Conservation (phyloP, 2,888 invertebrate genomes). For the Netelia melanura region DNA sequence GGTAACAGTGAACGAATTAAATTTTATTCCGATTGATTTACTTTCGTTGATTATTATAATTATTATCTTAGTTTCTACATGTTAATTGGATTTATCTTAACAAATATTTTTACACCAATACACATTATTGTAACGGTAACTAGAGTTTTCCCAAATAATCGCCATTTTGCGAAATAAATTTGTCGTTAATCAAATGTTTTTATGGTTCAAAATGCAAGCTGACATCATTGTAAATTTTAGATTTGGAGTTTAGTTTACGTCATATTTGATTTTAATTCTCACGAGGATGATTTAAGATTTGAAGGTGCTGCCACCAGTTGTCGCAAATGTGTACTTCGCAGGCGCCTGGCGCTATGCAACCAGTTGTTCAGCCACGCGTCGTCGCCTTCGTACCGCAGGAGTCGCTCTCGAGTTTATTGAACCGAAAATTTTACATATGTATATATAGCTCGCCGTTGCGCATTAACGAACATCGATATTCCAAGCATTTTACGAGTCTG, state of each 20-base stretch:
- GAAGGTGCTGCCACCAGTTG: neutral
- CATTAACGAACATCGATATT: neutral
- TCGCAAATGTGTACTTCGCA: neutral
- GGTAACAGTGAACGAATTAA: neutral
- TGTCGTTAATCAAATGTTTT: no score
- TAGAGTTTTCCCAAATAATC: no score
- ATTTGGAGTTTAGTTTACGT: no score
- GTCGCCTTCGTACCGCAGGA: constrained; percentile 38
- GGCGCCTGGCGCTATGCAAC: constrained; percentile 37
- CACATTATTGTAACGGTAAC: no score
- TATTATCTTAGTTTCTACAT: no score
- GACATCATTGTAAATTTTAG: no score
- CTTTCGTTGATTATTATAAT: no score
- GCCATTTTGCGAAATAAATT: no score
- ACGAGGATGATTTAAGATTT: neutral
- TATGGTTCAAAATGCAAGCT: no score
- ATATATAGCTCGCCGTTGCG: neutral
- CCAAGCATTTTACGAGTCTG: neutral
- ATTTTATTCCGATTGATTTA: neutral
- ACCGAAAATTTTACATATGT: constrained; percentile 4
- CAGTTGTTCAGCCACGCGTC: constrained; percentile 1
- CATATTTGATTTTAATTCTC: no score
- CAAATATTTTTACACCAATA: no score
- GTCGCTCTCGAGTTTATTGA: constrained; percentile 39
- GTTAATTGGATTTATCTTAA: no score